A percentile compares a stretch with the other conserved stretches of the same genome.
phyloP scores from a whole-genome alignment of 2,113 vertebrate species.

The Sprattus sprattus region DNA sequence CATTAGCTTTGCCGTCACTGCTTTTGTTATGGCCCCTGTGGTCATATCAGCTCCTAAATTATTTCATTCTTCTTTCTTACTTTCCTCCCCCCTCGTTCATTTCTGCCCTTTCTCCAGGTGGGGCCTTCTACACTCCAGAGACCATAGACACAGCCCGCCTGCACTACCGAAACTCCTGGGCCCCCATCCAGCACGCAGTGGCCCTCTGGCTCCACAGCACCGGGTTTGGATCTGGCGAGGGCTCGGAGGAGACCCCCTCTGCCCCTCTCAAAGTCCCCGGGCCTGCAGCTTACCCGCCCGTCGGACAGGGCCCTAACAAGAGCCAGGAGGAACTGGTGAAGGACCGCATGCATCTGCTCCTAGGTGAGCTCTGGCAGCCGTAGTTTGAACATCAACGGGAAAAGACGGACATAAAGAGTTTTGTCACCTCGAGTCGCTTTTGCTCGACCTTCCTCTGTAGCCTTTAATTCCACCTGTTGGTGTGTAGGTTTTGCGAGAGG shows the following conservation, averaged over 20 bases:
- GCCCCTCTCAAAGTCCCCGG: conserved; percentile 45
- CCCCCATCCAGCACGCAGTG: conserved; percentile 90
- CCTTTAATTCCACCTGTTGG: too few relatives aligned
- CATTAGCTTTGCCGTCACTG: neutral
- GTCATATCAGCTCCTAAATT: neutral
- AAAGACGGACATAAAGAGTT: neutral
- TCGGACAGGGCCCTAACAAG: conserved; percentile 67
- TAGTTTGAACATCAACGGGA: too few relatives aligned
- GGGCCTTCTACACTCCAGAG: conserved; percentile 97
- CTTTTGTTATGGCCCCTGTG: neutral
- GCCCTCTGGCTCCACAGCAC: conserved; percentile 92
- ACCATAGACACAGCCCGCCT: conserved; percentile 94
- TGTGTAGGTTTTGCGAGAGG: too few relatives aligned
- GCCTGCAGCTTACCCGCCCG: conserved; percentile 55
- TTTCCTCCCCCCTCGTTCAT: too few relatives aligned
- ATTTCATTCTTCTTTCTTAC: conserved; percentile 5
- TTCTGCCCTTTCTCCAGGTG: conserved; percentile 69
- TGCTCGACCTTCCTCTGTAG: too few relatives aligned
- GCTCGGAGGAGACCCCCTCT: conserved; percentile 65
- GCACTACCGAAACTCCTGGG: conserved; percentile 95
- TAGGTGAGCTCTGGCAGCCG: conserved; percentile 72
- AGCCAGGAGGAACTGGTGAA: conserved; percentile 83
- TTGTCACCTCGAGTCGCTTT: too few relatives aligned
- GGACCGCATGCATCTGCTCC: conserved; percentile 93
- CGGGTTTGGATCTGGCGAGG: conserved; percentile 78